Evolutionary conservation across 2,888 invertebrate species (phyloP), one percentile per base, ranked within the genome.

Genomic region (Dorcus parallelipipedus): DNA sequence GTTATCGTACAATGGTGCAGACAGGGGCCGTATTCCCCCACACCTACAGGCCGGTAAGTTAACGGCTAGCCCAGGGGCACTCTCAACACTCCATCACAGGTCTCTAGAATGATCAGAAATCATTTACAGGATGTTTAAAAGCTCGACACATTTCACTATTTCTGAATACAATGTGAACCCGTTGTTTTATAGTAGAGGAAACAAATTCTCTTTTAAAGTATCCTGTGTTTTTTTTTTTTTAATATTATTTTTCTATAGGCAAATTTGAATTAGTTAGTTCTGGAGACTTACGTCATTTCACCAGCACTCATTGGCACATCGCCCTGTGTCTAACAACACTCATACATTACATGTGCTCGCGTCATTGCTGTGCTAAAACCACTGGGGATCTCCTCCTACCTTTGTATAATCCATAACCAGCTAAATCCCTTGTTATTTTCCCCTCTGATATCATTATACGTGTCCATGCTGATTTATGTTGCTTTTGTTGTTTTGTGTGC

Each of bases 41-140:
- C 78, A 78, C 73, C 77, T 78, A 61, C 78, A 78, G 72, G 75
- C 77, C 74, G 79, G 80, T 81, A 80, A 81, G 80, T 80, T 71
- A 67, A 66, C 73, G 72, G 68, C 64, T 61, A 61, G 59, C 56
- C 54, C 63, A 62, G 63, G 65, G 66, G 67, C 67, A 67, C 65
- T 58, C 40, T 64, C 60, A 59, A 63, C 62, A 64, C 63, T 49
- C 43, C 58, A 54, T 54, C 41, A 49, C 60, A 62, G 61, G 60
- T 66, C 64, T 58, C 60, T 64, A 60, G 64, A 65, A 60, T 63
- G 56, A 55, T 48, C 43, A 10, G 2, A 17, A 17, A 14, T 40
- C 20, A 14, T 9, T 41, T 41, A 9, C 38, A n/a, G 54, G 38
- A 33, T 33, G 26, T 33, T 33, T 33, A 33, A 33, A 33, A 33